These are phyloP conservation scores for Pararge aegeria DNA, from an alignment of 1,140 invertebrate species.

Conservation along the genomic window DNA sequence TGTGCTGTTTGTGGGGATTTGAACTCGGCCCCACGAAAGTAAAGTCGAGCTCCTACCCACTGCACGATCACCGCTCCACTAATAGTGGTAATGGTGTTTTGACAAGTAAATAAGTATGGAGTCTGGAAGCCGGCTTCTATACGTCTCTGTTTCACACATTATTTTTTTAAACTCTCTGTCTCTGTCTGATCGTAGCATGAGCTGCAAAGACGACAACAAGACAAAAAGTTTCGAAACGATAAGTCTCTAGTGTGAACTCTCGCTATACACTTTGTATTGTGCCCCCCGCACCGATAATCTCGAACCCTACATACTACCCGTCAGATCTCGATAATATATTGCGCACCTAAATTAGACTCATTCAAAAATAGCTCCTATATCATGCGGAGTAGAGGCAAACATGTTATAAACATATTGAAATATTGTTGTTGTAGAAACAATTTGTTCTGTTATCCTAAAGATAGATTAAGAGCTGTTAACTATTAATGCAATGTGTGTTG, in stretches of 20 bases:
- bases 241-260: neutral
- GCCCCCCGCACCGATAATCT: conserved; percentile 29
- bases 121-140: too few species aligned
- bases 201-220: too few species aligned
- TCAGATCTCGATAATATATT: neutral
- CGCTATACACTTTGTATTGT: neutral
- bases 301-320: conserved; percentile 7
- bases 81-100: too few species aligned
- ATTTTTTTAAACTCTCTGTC: too few species aligned
- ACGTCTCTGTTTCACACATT: too few species aligned
- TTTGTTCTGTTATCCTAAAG: neutral
- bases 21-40: too few species aligned
- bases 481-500: neutral
- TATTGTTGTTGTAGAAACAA: neutral
- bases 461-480: neutral
- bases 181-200: too few species aligned
- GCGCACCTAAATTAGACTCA: neutral
- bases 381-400: neutral
- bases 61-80: too few species aligned
- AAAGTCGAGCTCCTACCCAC: too few species aligned
- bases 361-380: neutral
- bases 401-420: neutral
- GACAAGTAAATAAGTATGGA: too few species aligned
- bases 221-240: too few species aligned
- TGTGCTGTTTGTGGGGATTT: too few species aligned